Conservation (phyloP, 2,888 invertebrate species). For the Dynastes hyllus region DNA sequence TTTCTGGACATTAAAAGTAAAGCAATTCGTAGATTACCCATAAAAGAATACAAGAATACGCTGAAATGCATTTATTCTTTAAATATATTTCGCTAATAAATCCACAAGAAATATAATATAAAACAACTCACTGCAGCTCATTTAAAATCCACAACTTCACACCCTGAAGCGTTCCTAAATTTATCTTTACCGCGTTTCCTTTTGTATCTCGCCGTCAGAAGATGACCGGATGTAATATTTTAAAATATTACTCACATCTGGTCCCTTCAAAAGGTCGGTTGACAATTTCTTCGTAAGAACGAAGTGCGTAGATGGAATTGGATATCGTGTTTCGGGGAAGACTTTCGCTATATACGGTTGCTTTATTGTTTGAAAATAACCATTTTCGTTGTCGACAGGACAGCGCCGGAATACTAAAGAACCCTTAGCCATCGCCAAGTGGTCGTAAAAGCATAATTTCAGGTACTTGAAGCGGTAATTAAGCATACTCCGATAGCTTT, state of each 20-base stretch:
- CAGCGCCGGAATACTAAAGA: slow-evolving; percentile 38
- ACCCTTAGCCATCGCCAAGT: slow-evolving; percentile 32
- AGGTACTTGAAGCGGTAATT: slow-evolving; percentile 45
- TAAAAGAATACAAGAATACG: too few species aligned
- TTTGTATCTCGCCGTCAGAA: slow-evolving; percentile 33
- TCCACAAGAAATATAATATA: too few species aligned
- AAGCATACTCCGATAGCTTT: slow-evolving; percentile 29
- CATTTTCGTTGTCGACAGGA: slow-evolving; percentile 38
- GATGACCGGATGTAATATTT: slow-evolving; percentile 44
- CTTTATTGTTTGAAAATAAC: slow-evolving; percentile 41
- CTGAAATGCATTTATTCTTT: too few species aligned
- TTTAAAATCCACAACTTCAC: slow-evolving; percentile 26
- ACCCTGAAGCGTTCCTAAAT: slow-evolving; percentile 10
- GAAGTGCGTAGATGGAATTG: slow-evolving; percentile 6
- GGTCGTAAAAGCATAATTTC: slow-evolving; percentile 45
- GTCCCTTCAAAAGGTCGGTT: slow-evolving; percentile 30
- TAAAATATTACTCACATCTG: slow-evolving; percentile 43
- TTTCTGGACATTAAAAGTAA: too few species aligned
- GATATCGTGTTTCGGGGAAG: slow-evolving; percentile 29
- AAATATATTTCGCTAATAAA: too few species aligned
- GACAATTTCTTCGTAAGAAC: slow-evolving; percentile 38
- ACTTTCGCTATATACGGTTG: slow-evolving; percentile 13
- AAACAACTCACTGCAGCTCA: too few species aligned
- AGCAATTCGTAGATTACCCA: too few species aligned
- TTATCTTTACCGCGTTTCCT: slow-evolving; percentile 12